phyloP scores from a whole-genome alignment of 2,888 invertebrate species.

The Tetragnatha montana region DNA sequence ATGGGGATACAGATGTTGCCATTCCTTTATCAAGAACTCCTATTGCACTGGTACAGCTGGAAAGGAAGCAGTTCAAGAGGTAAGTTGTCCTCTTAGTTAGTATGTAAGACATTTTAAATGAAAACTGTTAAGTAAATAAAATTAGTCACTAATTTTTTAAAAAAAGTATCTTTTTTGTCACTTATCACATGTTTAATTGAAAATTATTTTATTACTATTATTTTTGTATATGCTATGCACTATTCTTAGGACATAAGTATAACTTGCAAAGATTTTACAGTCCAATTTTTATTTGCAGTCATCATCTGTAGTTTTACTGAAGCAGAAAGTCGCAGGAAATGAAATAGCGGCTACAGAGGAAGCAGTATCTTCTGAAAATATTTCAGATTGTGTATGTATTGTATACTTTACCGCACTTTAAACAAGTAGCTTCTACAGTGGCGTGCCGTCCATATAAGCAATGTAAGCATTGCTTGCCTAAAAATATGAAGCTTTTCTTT shows the following conservation, averaged over 20 bases:
- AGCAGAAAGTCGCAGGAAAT: slow-evolving; percentile 3
- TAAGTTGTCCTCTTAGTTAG: slow-evolving; percentile 19
- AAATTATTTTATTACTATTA: too few relatives aligned
- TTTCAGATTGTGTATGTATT: slow-evolving; percentile 10
- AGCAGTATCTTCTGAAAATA: neutral
- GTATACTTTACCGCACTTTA: neutral
- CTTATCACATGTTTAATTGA: too few relatives aligned
- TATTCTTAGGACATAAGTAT: too few relatives aligned
- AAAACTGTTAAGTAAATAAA: neutral
- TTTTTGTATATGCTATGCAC: too few relatives aligned
- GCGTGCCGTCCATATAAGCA: too few relatives aligned
- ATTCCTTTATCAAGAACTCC: slow-evolving; percentile 89
- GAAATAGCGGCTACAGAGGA: neutral
- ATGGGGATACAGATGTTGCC: slow-evolving; percentile 98
- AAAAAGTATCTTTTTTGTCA: too few relatives aligned
- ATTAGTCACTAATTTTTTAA: too few relatives aligned
- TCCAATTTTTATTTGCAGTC: slow-evolving; percentile 16
- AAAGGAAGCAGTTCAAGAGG: slow-evolving; percentile 73
- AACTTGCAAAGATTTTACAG: too few relatives aligned
- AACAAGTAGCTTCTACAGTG: too few relatives aligned
- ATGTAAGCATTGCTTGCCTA: too few relatives aligned
- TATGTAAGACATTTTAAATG: too few relatives aligned
- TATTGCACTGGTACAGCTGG: slow-evolving; percentile 90
- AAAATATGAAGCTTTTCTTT: too few relatives aligned
- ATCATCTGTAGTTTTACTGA: slow-evolving; percentile 29